Percentiles rank a stretch among this genome's conserved stretches.
Conservation (phyloP, 23 tunicate species). For the Corella eumyota region DNA sequence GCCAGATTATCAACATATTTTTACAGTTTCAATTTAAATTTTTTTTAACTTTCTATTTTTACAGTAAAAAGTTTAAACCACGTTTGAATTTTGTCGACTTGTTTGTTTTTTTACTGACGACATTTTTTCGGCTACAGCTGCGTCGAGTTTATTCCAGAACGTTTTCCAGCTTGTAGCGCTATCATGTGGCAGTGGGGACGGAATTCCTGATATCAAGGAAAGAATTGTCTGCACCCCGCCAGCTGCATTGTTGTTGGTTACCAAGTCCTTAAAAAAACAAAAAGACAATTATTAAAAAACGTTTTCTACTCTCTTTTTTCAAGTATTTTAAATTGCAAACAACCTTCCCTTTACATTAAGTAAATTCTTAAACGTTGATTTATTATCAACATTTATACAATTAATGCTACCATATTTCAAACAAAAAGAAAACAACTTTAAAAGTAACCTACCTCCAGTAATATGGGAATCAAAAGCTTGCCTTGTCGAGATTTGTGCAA, state of each 20-base stretch:
- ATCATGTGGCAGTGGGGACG: conserved; percentile 10
- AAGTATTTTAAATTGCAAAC: too few relatives aligned
- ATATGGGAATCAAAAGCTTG: conserved; percentile 48
- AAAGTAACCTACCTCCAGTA: conserved; percentile 42
- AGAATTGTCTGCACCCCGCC: conserved; percentile 68
- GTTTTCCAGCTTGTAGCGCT: conserved; percentile 14
- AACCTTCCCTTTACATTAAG: too few relatives aligned
- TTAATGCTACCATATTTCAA: too few relatives aligned
- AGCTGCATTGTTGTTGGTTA: conserved; percentile 7
- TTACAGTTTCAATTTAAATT: too few relatives aligned
- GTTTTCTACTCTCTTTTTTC: too few relatives aligned
- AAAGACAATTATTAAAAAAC: background rate
- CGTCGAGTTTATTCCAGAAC: conserved; percentile 55
- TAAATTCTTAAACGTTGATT: too few relatives aligned
- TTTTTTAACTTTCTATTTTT: too few relatives aligned
- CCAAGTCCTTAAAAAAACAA: conserved; percentile 16
- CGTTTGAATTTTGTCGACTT: too few relatives aligned
- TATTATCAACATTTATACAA: too few relatives aligned
- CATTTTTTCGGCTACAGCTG: conserved; percentile 6
- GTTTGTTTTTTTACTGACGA: background rate
- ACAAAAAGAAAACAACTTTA: too few relatives aligned
- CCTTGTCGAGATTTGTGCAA: conserved; percentile 52
- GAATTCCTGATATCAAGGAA: conserved; percentile 31
- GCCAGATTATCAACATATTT: too few relatives aligned
- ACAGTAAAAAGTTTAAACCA: too few relatives aligned